Base-by-base conservation (phyloP, 2,888 invertebrate genomes). In the Phalera bucephala region DNA sequence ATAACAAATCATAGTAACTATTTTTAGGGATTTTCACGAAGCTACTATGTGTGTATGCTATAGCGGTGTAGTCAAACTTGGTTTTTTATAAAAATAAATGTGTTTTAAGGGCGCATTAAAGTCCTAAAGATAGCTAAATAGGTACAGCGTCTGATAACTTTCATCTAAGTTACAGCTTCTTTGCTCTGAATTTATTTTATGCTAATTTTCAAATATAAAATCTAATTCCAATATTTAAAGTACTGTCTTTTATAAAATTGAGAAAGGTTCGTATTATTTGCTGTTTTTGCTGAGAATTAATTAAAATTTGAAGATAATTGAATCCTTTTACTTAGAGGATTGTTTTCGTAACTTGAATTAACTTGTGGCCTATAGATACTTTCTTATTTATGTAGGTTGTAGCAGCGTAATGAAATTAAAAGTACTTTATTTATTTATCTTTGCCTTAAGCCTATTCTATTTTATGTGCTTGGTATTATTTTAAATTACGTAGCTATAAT, bases 171-270 rank as follows among this genome's bases (percentile, higher is more conserved):
- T 32, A 23, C 29, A 36, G 36, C 33, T 43, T 23, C 15, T 12
- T 9, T 29, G 20, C 36, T 35, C 38, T 39, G 43, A 47, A 50
- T 52, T 34, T 50, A 50, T 42, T 52, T 43, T 50, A 50, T 50
- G 49, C 30, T 33, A 50, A 47, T 47, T 39, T 3, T 6, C 4
- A n/a, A 22, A 9, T 22, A 22, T 22, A 22, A 22, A 22, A 22
- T 5, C 26, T n/a, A 8, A 27, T 19, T 20, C 14, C 11, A 32
- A 19, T 25, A 28, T 20, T 37, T 34, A 19, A 31, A 27, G 9
- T 32, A 23, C 9, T 19, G n/a, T n/a, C n/a, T n/a, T n/a, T n/a
- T 28, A 10, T 33, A 11, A 27, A 26, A 14, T 33, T 33, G 23
- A 33, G 19, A 26, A 33, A 14, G 12, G 22, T 22, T 22, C 22